A percentile compares a stretch with the other conserved stretches of the same genome.
These are phyloP conservation scores for Pteropus alecto DNA, from an alignment of 2,113 vertebrate species.

Conservation along the genomic window DNA sequence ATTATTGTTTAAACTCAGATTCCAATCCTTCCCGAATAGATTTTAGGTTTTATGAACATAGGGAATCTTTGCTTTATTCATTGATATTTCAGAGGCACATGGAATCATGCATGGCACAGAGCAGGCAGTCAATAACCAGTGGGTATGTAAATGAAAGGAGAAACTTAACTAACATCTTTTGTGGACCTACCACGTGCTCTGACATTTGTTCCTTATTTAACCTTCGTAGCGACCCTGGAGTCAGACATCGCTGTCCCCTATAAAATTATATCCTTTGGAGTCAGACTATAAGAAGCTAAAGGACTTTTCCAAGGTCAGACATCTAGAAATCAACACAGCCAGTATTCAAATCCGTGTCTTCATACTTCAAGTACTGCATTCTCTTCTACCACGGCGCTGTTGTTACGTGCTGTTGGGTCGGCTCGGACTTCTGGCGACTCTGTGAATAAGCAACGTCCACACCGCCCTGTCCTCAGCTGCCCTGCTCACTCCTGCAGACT, in stretches of 20 bases:
- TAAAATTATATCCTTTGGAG: not conserved
- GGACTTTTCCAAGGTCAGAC: not conserved
- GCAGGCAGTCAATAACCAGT: not conserved
- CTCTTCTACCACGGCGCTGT: not conserved
- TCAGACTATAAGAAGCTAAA: not conserved
- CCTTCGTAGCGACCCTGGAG: not conserved
- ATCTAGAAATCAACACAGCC: not conserved
- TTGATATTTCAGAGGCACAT: not conserved
- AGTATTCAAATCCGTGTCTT: not conserved
- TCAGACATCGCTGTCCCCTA: not conserved
- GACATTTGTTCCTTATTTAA: not conserved
- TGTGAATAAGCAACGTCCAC: fast-evolving
- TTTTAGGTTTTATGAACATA: not conserved
- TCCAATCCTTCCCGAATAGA: not conserved
- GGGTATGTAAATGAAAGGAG: not conserved
- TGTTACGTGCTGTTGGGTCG: fast-evolving
- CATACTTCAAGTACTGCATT: not conserved
- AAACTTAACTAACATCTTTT: not conserved
- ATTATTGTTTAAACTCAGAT: not conserved
- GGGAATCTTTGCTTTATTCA: not conserved
- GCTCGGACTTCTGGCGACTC: not conserved
- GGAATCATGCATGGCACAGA: too few relatives aligned
- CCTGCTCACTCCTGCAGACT: not conserved
- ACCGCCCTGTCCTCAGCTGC: not conserved
- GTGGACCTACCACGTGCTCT: not conserved